These are phyloP conservation scores for Cyclophora punctaria DNA, from an alignment of 2,888 invertebrate genomes.

Conservation along the genomic window DNA sequence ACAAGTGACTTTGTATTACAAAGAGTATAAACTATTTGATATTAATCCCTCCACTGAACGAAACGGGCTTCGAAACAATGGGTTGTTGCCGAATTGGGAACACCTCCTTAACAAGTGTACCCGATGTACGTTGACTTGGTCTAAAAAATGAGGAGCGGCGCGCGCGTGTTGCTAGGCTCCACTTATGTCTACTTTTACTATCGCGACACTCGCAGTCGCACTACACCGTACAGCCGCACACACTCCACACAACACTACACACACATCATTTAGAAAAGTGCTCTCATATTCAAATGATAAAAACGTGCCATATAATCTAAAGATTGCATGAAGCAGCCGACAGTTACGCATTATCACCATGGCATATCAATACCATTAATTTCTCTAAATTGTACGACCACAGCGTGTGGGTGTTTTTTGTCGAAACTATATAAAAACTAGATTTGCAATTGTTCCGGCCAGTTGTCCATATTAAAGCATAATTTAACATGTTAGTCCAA, in stretches of 20 bases:
- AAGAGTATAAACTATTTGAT: slow-evolving; percentile 9
- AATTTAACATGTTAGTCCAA: slow-evolving; percentile 28
- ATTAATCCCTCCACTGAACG: slow-evolving; percentile 12
- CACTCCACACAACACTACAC: too few relatives aligned
- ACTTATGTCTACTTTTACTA: too few relatives aligned
- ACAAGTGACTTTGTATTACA: slow-evolving; percentile 5
- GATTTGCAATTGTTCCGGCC: slow-evolving; percentile 21
- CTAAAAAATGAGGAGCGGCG: slow-evolving; percentile 3
- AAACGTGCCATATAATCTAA: too few relatives aligned
- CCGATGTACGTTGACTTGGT: slow-evolving; percentile 7
- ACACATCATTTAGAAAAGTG: too few relatives aligned
- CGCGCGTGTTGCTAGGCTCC: slow-evolving; percentile 14
- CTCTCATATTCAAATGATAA: too few relatives aligned
- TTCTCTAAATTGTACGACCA: too few relatives aligned
- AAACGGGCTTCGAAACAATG: slow-evolving; percentile 17
- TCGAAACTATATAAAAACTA: slow-evolving; percentile 4
- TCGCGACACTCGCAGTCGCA: background rate
- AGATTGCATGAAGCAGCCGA: too few relatives aligned
- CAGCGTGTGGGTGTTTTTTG: too few relatives aligned
- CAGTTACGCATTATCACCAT: too few relatives aligned
- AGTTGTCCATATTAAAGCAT: slow-evolving; percentile 22
- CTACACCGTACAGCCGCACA: background rate
- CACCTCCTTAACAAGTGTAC: slow-evolving; percentile 16
- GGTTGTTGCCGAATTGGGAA: slow-evolving; percentile 15
- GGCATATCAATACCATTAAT: too few relatives aligned